phyloP scores from a whole-genome alignment of 2,113 vertebrate species.

The Scomber scombrus region DNA sequence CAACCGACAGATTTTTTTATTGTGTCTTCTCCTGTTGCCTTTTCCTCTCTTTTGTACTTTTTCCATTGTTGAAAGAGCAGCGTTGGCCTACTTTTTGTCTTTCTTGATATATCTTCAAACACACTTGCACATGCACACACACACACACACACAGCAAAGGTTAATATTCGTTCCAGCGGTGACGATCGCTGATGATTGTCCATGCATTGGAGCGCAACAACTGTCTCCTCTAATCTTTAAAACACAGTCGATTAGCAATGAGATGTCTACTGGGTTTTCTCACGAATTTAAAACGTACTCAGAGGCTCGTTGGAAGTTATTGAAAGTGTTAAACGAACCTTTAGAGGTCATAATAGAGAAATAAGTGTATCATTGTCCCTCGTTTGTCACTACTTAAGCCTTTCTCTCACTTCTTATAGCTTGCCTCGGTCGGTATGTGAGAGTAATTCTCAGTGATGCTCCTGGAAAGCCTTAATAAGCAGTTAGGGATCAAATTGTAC shows the following conservation, averaged over 20 bases:
- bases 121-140: background rate
- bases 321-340: background rate
- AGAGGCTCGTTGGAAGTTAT: background rate
- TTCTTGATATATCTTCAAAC: background rate
- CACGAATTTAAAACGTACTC: background rate
- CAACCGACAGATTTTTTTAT: slow-evolving; percentile 55
- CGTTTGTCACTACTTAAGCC: background rate
- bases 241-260: slow-evolving; percentile 16
- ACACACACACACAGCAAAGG: slow-evolving; percentile 21
- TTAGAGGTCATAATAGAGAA: background rate
- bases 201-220: slow-evolving; percentile 17
- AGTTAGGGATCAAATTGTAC: no score
- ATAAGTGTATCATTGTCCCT: background rate
- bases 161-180: slow-evolving; percentile 37
- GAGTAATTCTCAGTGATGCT: slow-evolving; percentile 15
- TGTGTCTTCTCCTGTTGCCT: slow-evolving; percentile 56
- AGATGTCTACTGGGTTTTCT: slow-evolving; percentile 24
- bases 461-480: slow-evolving; percentile 10
- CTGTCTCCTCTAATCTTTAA: slow-evolving; percentile 54
- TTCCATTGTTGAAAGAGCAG: slow-evolving; percentile 23
- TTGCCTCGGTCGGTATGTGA: background rate
- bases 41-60: slow-evolving; percentile 69
- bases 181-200: slow-evolving; percentile 52
- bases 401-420: background rate
- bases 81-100: slow-evolving; percentile 26